Conservation (phyloP, 2,797 vertebrate species). For the Balearica regulorum region DNA sequence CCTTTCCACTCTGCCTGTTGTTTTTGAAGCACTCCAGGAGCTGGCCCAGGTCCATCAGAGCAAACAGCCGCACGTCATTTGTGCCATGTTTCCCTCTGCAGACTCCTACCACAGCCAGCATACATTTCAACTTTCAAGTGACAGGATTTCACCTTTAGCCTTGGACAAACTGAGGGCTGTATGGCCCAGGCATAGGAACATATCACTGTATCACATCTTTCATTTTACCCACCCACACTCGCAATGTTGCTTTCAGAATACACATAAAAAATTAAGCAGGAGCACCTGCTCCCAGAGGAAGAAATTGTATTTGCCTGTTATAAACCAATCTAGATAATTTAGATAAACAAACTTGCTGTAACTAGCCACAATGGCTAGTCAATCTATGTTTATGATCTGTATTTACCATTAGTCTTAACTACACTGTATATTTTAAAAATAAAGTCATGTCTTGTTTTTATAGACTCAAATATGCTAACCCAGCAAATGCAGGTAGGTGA, state of each 20-base stretch:
- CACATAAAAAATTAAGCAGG: conserved; percentile 8
- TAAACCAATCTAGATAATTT: conserved; percentile 59
- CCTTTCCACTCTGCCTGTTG: background rate
- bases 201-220: background rate
- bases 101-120: background rate
- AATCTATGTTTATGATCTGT: conserved; percentile 25
- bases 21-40: background rate
- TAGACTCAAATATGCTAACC: background rate
- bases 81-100: background rate
- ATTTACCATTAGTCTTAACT: conserved; percentile 15
- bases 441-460: background rate
- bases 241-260: conserved; percentile 5
- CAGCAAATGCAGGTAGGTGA: background rate
- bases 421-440: background rate
- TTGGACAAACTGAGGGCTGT: background rate
- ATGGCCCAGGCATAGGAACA: background rate
- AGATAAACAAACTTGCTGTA: conserved; percentile 43
- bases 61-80: rapidly evolving
- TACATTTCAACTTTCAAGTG: background rate
- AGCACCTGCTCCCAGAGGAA: conserved; percentile 32
- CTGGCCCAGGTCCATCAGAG: background rate
- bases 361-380: conserved; percentile 10
- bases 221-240: background rate
- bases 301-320: conserved; percentile 43
- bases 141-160: background rate